Evolutionary conservation across 2,797 vertebrate genomes (phyloP).

Genomic region (Phrynocephalus vlangalii): DNA sequence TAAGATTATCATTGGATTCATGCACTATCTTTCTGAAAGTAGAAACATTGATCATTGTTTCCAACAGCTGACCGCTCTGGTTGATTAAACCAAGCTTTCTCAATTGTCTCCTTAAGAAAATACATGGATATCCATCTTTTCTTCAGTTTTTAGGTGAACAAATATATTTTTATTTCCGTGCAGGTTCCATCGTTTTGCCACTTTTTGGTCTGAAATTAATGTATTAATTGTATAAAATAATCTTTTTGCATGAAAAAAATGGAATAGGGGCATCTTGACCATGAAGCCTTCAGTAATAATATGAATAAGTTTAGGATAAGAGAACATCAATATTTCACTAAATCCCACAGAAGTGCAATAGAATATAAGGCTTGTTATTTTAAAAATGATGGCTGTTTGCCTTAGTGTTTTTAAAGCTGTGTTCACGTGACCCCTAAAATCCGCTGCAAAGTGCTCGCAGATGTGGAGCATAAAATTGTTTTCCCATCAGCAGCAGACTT

Average conservation of each 20-base stretch:
- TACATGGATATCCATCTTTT: neutral
- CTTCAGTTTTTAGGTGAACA: neutral
- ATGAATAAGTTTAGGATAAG: neutral
- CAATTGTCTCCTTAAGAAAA: neutral
- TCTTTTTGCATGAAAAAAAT: neutral
- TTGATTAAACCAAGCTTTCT: neutral
- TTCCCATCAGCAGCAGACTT: too few species aligned
- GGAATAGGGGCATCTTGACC: neutral
- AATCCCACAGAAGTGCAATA: neutral
- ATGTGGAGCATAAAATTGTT: too few species aligned
- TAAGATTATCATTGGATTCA: neutral
- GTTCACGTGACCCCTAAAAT: too few species aligned
- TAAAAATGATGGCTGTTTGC: neutral
- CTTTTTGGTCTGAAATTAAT: neutral
- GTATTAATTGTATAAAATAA: neutral
- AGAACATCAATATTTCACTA: neutral
- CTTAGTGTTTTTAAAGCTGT: too few species aligned
- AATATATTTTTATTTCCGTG: neutral
- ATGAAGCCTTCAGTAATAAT: neutral
- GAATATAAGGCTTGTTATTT: neutral
- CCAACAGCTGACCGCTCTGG: neutral
- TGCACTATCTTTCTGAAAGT: neutral
- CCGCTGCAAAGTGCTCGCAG: too few species aligned
- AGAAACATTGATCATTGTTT: too few species aligned
- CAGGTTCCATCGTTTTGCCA: neutral